Percentiles rank a stretch among this genome's conserved stretches.
Evolutionary conservation across 2,888 invertebrate genomes (phyloP).

Genomic region (Petrolisthes manimaculis): DNA sequence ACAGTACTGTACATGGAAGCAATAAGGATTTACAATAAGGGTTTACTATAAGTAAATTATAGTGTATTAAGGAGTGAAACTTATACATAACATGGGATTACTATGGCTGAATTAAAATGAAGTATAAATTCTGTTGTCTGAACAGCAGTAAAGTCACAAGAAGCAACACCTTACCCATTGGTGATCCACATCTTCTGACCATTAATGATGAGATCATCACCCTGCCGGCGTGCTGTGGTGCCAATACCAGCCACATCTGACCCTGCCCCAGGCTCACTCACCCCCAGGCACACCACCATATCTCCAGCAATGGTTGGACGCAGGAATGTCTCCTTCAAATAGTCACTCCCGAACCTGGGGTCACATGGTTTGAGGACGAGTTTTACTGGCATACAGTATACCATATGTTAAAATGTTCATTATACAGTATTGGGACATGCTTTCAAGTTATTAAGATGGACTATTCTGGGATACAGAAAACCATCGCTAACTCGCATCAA

Average conservation of each 20-base stretch:
- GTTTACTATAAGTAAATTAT: too few relatives aligned
- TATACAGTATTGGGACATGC: background rate
- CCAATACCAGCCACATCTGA: constrained; percentile 73
- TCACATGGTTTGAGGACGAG: background rate
- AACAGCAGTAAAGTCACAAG: too few relatives aligned
- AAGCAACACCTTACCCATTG: constrained; percentile 70
- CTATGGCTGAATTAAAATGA: too few relatives aligned
- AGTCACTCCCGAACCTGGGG: constrained; percentile 71
- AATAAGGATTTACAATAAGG: too few relatives aligned
- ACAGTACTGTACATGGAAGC: too few relatives aligned
- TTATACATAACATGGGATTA: too few relatives aligned
- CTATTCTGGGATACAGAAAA: background rate
- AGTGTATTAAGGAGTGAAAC: too few relatives aligned
- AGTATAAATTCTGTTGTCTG: too few relatives aligned
- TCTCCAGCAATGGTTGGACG: constrained; percentile 66
- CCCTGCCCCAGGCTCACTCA: constrained; percentile 73
- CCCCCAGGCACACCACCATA: constrained; percentile 73
- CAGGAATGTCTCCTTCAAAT: constrained; percentile 72
- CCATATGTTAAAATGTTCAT: background rate
- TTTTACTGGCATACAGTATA: background rate
- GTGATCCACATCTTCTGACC: constrained; percentile 76
- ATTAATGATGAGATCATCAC: constrained; percentile 73
- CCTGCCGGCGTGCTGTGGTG: constrained; percentile 72
- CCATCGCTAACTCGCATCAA: background rate
- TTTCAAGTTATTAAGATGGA: background rate